These are phyloP conservation scores for Cuniculus paca DNA, from an alignment of 2,797 vertebrate species.

Conservation along the genomic window DNA sequence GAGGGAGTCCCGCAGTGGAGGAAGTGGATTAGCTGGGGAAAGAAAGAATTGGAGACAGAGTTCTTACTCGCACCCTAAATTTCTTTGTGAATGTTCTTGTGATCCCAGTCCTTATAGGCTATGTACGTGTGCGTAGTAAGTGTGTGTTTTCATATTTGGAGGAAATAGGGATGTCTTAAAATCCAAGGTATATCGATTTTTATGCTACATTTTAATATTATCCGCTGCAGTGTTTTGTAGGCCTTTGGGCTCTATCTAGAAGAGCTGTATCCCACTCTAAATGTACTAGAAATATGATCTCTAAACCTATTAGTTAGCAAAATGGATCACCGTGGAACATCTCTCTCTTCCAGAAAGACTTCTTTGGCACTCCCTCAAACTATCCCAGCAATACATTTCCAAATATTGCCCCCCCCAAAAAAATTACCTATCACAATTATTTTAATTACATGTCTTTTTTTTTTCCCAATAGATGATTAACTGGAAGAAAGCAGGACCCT, in stretches of 20 bases:
- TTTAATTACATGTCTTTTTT: not conserved
- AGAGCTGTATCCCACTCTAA: not conserved
- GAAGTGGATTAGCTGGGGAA: not conserved
- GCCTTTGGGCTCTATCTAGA: constrained; percentile 2
- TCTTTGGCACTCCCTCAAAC: not conserved
- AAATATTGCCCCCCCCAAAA: not conserved
- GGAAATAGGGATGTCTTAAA: constrained; percentile 8
- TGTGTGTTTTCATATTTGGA: not conserved
- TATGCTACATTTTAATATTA: not conserved
- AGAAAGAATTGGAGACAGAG: not conserved
- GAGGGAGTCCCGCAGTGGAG: not conserved
- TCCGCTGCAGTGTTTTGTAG: constrained; percentile 1
- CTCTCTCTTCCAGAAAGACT: not conserved
- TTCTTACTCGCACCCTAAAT: not conserved
- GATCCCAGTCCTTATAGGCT: not conserved
- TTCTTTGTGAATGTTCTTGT: not conserved
- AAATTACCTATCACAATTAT: not conserved
- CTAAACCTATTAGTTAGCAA: not conserved
- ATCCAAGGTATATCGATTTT: not conserved
- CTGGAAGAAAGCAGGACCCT: not conserved
- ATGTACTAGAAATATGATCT: not conserved
- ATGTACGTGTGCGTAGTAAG: not conserved
- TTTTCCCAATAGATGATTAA: not conserved
- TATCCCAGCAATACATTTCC: not conserved
- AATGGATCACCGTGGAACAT: not conserved